Base-by-base conservation (phyloP, 92 coral and sea anemone genomes). In the Scolanthus callimorphus region DNA sequence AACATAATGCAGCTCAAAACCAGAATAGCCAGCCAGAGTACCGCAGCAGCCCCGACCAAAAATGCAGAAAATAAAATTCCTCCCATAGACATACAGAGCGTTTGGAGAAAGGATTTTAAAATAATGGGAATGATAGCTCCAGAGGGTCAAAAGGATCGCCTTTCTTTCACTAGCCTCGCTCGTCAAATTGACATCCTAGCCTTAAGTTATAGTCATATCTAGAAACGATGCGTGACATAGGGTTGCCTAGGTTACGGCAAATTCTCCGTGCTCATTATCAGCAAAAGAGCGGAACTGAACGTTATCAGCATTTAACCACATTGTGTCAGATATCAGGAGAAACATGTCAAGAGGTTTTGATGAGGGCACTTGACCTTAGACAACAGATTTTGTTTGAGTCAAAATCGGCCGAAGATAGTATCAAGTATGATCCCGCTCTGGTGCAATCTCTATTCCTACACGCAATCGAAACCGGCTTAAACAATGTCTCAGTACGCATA, bases 341-440 rank as follows among this genome's bases (percentile, higher is more conserved):
- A n/a, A 37, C 61, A 17, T 55, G 63, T 11, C 71, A 72, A 31
- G 81, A 49, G 15, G 55, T 74, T 22, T 51, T 74, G 3, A 27
- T 74, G 20, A 45, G 6, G 43, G 43, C 43, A 34, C 43, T 34
- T 34, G 43, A 34, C 43, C 43, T 34, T 15, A 6, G 43, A 34
- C 43, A 34, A 15, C 43, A 34, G 15, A 34, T 6, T 15, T 34
- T 34, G 43, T 34, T 34, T 15, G 15, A 6, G 43, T 34, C 43
- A 34, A 34, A 34, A 6, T 34, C 43, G 15, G 6, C 43, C 9
- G 43, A 34, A 34, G 15, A 34, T 34, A 34, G 43, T 34, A 34
- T 34, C 43, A 6, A 34, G 6, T 34, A 34, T 15, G 43, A 34
- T 6, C 43, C 43, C 43, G 6, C 43, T 34, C 43, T 34, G 6